These are phyloP conservation scores for Reinhardtius hippoglossoides DNA, from an alignment of 2,113 vertebrate genomes.

Conservation along the genomic window DNA sequence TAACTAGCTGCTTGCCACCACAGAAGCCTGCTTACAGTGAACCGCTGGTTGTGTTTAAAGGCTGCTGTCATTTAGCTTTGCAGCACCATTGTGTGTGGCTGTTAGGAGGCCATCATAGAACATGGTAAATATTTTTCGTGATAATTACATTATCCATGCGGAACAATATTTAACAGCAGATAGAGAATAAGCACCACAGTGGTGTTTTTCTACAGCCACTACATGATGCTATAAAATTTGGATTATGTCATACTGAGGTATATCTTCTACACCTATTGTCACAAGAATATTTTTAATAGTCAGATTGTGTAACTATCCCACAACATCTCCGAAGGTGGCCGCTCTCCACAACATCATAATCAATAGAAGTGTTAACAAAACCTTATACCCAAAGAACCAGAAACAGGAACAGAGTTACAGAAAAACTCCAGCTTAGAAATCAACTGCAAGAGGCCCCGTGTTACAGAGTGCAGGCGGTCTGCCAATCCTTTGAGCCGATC, in stretches of 20 bases:
- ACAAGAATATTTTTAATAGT: neutral
- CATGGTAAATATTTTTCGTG: no score
- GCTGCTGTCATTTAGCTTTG: no score
- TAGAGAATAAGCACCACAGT: neutral
- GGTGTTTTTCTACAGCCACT: slow-evolving; percentile 2
- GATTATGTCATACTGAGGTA: neutral
- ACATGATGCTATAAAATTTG: neutral
- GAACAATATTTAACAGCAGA: slow-evolving; percentile 5
- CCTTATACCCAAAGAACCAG: neutral
- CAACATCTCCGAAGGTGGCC: neutral
- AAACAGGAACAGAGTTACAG: neutral
- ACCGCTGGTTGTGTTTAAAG: no score
- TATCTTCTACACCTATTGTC: neutral
- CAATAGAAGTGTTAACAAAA: neutral
- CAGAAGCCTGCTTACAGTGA: no score
- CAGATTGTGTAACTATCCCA: neutral
- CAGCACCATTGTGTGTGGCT: no score
- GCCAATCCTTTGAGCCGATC: slow-evolving; percentile 47
- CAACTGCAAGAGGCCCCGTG: neutral
- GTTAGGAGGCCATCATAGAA: neutral
- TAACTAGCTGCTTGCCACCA: no score
- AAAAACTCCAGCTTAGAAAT: slow-evolving; percentile 29
- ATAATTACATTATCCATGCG: neutral
- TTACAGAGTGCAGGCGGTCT: slow-evolving; percentile 17
- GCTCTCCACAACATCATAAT: neutral